Base-by-base conservation (phyloP, 2,113 vertebrate genomes). In the Eretmochelys imbricata region DNA sequence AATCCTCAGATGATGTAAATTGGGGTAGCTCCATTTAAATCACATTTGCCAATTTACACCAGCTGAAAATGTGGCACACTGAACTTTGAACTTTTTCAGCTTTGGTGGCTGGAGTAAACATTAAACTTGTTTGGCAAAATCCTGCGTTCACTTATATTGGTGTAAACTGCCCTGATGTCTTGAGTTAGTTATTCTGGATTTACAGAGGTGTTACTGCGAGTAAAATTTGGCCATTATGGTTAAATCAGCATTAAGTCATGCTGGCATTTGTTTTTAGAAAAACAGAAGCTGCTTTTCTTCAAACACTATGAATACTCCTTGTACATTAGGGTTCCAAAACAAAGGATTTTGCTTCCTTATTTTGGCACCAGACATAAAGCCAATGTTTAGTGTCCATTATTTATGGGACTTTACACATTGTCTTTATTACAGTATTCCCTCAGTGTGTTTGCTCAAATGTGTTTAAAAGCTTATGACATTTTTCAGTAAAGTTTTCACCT, bases 401-500 rank as follows among this genome's bases (percentile, higher is more conserved):
- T 87, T 89, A 57, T 83, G 38, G 46, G 91, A 92, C 24, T 84
- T 78, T 65, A 94, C 89, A 53, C 6, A 29, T 57, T 85, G 59
- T 42, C 93, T 91, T 91, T 79, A 88, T 35, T 80, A 46, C 54
- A 78, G 46, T 9, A 17, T 6, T 24, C 50, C 81, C 38, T 78
- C 10, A 25, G 22, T 29, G 6, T 46, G 25, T 29, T 78, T 48
- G 25, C 22, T 46, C 25, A 78, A 78, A 76, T 27, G 13, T 14
- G 46, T 78, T 78, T 78, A 78, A 78, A 78, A 48, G 11, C 42
- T 1, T 10, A 3, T 72, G 89, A 78, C 6, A 53, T 38, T 53
- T 89, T 95, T 95, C 31, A 84, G 42, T 10, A 55, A 5, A 46
- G 20, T 69, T 62, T 80, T 95, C 51, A 94, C 65, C 8, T 91